Base-by-base conservation (phyloP, 2,113 vertebrate species). In the Dicaeum eximium region DNA sequence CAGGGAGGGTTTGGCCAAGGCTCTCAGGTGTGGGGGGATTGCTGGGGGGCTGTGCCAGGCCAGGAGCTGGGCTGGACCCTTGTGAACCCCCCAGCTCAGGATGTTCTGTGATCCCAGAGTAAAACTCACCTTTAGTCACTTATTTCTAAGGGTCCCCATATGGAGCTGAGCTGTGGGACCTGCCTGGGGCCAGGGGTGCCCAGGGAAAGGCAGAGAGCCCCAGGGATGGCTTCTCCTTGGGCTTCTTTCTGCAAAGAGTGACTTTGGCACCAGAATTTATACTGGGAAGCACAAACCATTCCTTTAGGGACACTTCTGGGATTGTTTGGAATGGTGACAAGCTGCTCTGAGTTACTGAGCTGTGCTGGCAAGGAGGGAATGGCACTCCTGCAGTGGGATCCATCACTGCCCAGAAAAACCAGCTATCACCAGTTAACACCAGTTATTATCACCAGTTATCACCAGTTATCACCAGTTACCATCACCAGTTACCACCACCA, bases 71-170 rank as follows among this genome's bases (percentile, higher is more conserved):
- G 25, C 56, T 78, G 33, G 0, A 6, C 17, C 40, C 35, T 5
- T 4, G 42, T 14, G 50, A 35, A 28, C 28, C 37, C 15, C 4
- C 47, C 65, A 54, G n/a, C 40, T 25, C 13, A 14, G 56, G 54
- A 1, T 20, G 30, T 13, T 16, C 56, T 18, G 24, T 20, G 40
- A 54, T 2, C 13, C 28, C 48, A 40, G 15, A 7, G 15, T 5
- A 9, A 24, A 85, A 15, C 6, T 10, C 50, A 8, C 9, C 48
- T 28, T 8, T 4, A 3, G 10, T 61, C 38, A 7, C 9, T 33
- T 2, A 5, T 27, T 10, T 22, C 4, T 7, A 4, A 4, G 15
- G 30, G 30, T 54, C 3, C 2, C 0, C 4, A 4, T 3, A 5
- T 7, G 12, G 4, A 7, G 4, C 28, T 50, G 79, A n/a, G 2